phyloP scores from a whole-genome alignment of 2,888 invertebrate species.

The Chalcis sispes region DNA sequence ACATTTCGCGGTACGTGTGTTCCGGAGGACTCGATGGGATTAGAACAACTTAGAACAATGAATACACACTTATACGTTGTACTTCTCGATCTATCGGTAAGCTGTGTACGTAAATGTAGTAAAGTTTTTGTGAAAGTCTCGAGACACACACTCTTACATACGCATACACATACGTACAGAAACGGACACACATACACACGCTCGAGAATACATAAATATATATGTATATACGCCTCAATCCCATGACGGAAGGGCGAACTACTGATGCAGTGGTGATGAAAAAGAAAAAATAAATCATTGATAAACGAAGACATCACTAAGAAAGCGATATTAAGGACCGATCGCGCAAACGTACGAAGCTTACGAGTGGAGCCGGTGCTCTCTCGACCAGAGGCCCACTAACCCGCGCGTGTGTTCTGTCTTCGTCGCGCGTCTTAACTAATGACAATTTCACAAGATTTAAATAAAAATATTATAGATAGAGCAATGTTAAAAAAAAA shows the following conservation, averaged over 20 bases:
- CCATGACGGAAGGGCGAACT: constrained; percentile 46
- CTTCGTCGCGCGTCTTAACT: constrained; percentile 46
- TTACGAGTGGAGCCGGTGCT: constrained; percentile 33
- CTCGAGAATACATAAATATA: too few species aligned
- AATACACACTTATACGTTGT: constrained; percentile 6
- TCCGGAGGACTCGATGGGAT: too few species aligned
- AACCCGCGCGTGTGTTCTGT: constrained; percentile 34
- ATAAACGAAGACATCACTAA: constrained; percentile 32
- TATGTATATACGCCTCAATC: constrained; percentile 29
- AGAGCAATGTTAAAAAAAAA: constrained; percentile 51
- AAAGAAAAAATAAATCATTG: constrained; percentile 6
- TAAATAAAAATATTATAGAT: constrained; percentile 53
- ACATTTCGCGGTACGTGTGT: not conserved
- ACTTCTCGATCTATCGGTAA: constrained; percentile 31
- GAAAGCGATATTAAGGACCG: constrained; percentile 30
- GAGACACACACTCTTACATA: constrained; percentile 2
- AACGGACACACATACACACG: not conserved
- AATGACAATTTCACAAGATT: constrained; percentile 53
- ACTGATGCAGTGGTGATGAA: constrained; percentile 22
- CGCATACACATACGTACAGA: not conserved
- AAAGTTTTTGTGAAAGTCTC: constrained; percentile 29
- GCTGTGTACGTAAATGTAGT: constrained; percentile 35
- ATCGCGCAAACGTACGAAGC: constrained; percentile 34
- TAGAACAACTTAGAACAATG: constrained; percentile 3
- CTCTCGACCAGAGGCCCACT: constrained; percentile 14